These are phyloP conservation scores for Argyra leucocephala DNA, from an alignment of 2,888 invertebrate species.

Conservation along the genomic window DNA sequence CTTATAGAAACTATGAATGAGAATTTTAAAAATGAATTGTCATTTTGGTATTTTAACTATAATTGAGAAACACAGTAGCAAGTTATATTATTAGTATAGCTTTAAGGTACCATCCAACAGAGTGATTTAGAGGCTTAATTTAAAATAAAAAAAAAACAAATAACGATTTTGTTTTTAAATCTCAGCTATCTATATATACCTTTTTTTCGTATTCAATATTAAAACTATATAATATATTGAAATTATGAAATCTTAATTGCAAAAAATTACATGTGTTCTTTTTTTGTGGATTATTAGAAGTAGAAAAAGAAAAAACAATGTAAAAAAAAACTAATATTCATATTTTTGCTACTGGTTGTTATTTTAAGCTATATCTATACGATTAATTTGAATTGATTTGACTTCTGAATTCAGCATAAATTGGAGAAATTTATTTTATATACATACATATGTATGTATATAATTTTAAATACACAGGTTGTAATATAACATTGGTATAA, in stretches of 20 bases:
- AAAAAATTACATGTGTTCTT: neutral
- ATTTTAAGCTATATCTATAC: neutral
- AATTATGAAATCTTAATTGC: slow-evolving; percentile 2
- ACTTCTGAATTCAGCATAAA: neutral
- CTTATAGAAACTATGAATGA: neutral
- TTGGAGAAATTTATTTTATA: neutral
- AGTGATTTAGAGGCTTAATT: too few relatives aligned
- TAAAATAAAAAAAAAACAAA: too few relatives aligned
- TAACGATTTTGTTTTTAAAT: too few relatives aligned
- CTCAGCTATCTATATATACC: too few relatives aligned
- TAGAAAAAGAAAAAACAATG: neutral
- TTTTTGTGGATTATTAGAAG: neutral
- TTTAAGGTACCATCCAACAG: too few relatives aligned
- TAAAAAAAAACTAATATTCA: neutral
- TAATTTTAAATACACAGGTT: neutral
- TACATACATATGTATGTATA: neutral
- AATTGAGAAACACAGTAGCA: neutral
- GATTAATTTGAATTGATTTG: neutral
- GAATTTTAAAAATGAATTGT: neutral
- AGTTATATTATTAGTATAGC: too few relatives aligned
- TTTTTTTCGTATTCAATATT: too few relatives aligned
- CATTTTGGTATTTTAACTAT: slow-evolving; percentile 2
- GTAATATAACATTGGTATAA: too few relatives aligned
- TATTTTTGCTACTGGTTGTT: neutral
- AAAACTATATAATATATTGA: neutral